phyloP scores from a whole-genome alignment of 1,140 invertebrate genomes.

The Pinna nobilis region DNA sequence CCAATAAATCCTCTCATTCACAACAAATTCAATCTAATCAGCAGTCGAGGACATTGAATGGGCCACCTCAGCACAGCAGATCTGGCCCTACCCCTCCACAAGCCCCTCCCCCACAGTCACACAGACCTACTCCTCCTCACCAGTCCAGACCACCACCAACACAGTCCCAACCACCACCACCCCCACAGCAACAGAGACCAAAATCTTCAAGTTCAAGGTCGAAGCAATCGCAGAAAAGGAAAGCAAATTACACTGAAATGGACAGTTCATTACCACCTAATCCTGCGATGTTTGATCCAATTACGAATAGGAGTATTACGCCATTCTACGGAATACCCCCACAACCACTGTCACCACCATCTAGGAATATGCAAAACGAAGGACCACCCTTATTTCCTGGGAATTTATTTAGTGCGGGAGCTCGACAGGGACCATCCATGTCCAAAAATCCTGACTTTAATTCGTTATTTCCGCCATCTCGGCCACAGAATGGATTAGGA shows the following conservation, averaged over 20 bases:
- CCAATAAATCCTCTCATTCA: conserved; percentile 43
- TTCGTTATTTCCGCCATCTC: conserved; percentile 67
- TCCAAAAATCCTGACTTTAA: conserved; percentile 70
- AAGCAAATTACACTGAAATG: conserved; percentile 61
- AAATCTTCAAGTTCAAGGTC: conserved; percentile 35
- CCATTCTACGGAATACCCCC: conserved; percentile 67
- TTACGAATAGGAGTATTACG: conserved; percentile 67
- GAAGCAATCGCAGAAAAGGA: conserved; percentile 55
- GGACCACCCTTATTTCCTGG: conserved; percentile 66
- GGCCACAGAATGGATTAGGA: conserved; percentile 72
- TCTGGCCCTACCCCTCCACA: conserved; percentile 36
- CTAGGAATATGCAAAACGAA: conserved; percentile 61
- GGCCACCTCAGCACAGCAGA: conserved; percentile 25
- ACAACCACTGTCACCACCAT: conserved; percentile 66
- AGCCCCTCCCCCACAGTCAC: conserved; percentile 27
- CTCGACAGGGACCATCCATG: conserved; percentile 54
- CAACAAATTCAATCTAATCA: conserved; percentile 47
- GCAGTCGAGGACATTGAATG: conserved; percentile 29
- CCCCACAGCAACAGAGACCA: conserved; percentile 19
- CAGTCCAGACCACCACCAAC: conserved; percentile 29
- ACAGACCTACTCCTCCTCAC: conserved; percentile 19
- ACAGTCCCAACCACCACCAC: conserved; percentile 14
- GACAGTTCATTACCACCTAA: conserved; percentile 41
- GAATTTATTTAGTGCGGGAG: conserved; percentile 62
- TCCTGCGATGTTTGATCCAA: conserved; percentile 68